Base-by-base conservation (phyloP, 2,113 vertebrate species). In the Pavo muticus region DNA sequence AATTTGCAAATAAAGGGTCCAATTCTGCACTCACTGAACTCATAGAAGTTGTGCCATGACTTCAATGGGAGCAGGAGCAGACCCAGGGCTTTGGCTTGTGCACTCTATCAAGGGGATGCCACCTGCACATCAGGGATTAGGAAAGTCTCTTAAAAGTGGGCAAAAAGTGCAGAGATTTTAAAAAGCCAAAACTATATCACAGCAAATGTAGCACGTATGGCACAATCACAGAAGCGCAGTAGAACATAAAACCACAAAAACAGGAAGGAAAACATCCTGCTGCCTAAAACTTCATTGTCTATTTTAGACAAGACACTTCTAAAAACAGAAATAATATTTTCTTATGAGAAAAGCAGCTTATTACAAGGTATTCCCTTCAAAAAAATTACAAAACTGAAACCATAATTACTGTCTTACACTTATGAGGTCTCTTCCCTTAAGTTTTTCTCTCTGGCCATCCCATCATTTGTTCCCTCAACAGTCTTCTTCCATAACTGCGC, bases 11-110 rank as follows among this genome's bases (percentile, higher is more conserved):
- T 88, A 96, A 95, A 96, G 95, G 93, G 96, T 94, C 93, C 88
- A 95, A 94, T 95, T 97, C 96, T 96, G 94, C 96, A 97, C 93
- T 95, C 95, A 95, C 91, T 95, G 90, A 95, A 97, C 94, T 96
- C 94, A 97, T 81, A 97, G 85, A 79, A 95, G 96, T 54, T 96
- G 92, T 95, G 93, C 92, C 93, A 95, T 95, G 91, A 96, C 94
- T 95, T 94, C 94, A 96, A 78, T 96, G 95, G 96, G 94, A 95
- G 93, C 95, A 96, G 93, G 90, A 97, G 93, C 90, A 97, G 94
- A 95, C 92, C 96, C 94, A 90, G 86, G 93, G 76, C 80, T 97
- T 86, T 94, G 85, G 85, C 88, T 90, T 88, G 90, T 93, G 87
- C 91, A 94, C 87, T 94, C 87, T 96, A 95, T 44, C 94, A 95